Evolutionary conservation across 2,888 invertebrate species (phyloP).

Genomic region (Lasius fuliginosus): DNA sequence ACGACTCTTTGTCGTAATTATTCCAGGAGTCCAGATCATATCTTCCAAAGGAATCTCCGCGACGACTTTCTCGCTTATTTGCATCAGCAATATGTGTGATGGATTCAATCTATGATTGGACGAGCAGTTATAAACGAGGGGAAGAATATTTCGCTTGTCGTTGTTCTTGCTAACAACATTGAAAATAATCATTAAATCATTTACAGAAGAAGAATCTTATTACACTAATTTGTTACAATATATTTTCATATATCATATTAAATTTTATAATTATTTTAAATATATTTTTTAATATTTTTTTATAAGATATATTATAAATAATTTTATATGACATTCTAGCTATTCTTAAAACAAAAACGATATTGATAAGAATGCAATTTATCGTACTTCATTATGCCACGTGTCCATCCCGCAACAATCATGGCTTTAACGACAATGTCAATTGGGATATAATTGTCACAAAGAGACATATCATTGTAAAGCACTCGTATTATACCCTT

Average conservation of each 20-base stretch:
- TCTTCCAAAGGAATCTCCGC: background rate
- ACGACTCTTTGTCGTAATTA: background rate
- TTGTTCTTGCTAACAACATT: background rate
- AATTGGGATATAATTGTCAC: slow-evolving; percentile 93
- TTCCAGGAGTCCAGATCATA: background rate
- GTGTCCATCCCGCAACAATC: slow-evolving; percentile 90
- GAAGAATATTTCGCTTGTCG: background rate
- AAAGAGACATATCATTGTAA: slow-evolving; percentile 88
- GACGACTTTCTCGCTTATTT: background rate
- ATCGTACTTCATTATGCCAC: slow-evolving; percentile 84
- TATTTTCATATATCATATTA: background rate
- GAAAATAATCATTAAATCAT: background rate
- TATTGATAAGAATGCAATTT: background rate
- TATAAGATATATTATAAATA: background rate
- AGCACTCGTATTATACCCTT: slow-evolving; percentile 92
- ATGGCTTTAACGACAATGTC: slow-evolving; percentile 92
- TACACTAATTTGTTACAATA: background rate
- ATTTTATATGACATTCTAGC: background rate
- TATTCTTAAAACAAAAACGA: background rate
- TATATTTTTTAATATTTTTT: background rate
- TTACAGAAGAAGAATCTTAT: background rate
- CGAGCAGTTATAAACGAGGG: background rate
- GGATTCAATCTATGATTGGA: background rate
- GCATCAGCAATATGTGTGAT: background rate
- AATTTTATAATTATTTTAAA: background rate